Evolutionary conservation across 2,113 vertebrate species (phyloP), one percentile per base, ranked within the genome.

Genomic region (Podilymbus podiceps): DNA sequence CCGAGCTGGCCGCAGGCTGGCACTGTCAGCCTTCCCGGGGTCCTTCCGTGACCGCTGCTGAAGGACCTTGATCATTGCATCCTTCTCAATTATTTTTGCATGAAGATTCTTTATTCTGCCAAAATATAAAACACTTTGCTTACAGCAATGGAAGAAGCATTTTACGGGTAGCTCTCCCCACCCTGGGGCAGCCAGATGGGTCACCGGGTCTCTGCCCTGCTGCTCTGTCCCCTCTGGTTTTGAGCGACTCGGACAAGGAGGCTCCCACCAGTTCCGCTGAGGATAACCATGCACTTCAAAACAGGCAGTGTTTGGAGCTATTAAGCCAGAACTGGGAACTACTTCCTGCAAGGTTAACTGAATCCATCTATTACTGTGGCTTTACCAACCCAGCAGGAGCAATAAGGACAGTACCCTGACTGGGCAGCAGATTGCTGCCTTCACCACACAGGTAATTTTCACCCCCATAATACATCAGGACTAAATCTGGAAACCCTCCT

Each of bases 11-110:
- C 98, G 97, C 63, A 99, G 97, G 79, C 98, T 98, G 6, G 97
- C 46, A 0, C 97, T 83, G 68, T 99, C 98, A 0, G 80, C 88
- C 92, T 98, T 98, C 24, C 98, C 98, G 0, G 97, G 91, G 25
- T 99, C 98, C 89, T 98, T 99, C 4, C 98, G 98, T 23, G 98
- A 98, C 9, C 98, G 98, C n/a, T 99, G 98, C 96, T 99, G 98
- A 18, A 99, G 98, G 71, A 99, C 99, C 87, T 99, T 99, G 91
- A 99, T 99, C 98, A 99, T 98, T 86, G 99, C 99, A 23, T 99
- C 98, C 95, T 99, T 99, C 97, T 99, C 99, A 59, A 99, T 98
- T 95, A 99, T 98, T 95, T 99, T 99, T 66, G 99, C 99, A 22
- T 99, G 98, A 47, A 99, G 98, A 88, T 99, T 98, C 95, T 99